A percentile compares a stretch with the other conserved stretches of the same genome.
Conservation (phyloP, 2,113 vertebrate genomes). For the Neotoma lepida region DNA sequence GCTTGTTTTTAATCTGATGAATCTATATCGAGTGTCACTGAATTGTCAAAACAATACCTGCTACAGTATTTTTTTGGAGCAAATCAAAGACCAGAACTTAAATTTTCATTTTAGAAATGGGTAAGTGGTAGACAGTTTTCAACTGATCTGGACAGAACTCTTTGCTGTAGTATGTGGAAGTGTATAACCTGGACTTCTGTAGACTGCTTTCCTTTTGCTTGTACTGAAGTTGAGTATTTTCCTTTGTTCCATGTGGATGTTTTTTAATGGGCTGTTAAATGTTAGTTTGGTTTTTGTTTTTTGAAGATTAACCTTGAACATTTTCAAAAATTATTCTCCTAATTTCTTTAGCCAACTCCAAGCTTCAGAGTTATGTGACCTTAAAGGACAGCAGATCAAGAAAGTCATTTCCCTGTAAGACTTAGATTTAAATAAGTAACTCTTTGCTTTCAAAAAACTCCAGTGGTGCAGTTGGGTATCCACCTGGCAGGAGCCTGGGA, state of each 20-base stretch:
- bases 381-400: conserved; percentile 16
- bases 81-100: conserved; percentile 73
- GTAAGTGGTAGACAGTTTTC: conserved; percentile 66
- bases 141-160: conserved; percentile 68
- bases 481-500: neutral
- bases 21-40: conserved; percentile 57
- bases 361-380: neutral
- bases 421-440: neutral
- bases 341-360: conserved; percentile 45
- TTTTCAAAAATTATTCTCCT: conserved; percentile 68
- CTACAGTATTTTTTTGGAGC: conserved; percentile 74
- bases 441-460: conserved; percentile 16
- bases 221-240: conserved; percentile 56
- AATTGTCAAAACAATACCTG: conserved; percentile 68
- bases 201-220: conserved; percentile 57
- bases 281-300: conserved; percentile 52
- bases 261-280: conserved; percentile 64
- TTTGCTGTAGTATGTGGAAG: conserved; percentile 40
- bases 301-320: conserved; percentile 68
- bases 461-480: neutral
- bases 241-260: conserved; percentile 69
- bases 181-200: conserved; percentile 58
- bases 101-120: conserved; percentile 63
- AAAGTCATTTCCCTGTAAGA: conserved; percentile 10
- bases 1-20: conserved; percentile 64